Evolutionary conservation across 2,797 vertebrate species (phyloP), one percentile per base, ranked within the genome.

Genomic region (Pangasius djambal): DNA sequence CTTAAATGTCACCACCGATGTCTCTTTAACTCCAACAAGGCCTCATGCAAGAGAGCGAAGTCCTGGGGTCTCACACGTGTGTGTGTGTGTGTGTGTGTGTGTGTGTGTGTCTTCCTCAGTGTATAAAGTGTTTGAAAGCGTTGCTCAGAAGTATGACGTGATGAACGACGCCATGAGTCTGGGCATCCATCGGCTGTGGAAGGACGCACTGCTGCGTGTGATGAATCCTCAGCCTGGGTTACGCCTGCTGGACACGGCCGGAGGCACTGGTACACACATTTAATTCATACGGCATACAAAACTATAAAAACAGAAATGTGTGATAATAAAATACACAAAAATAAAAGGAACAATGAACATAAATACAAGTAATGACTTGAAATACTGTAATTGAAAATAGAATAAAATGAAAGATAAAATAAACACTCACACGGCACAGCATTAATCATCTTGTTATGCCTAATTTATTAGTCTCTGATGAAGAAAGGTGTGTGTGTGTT

Each of bases 121-220:
- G 81, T 97, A 99, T 85, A 96, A 97, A 75, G 97, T 99, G 18
- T 99, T 99, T 96, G 96, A 99, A 94, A 98, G 92, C 2, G 98
- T 99, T 91, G 98, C 98, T 1, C 94, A 97, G 94, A 99, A 98
- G 75, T 99, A 99, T 0, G 98, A 99, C 31, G 28, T 98, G 1
- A 99, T 99, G 98, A 99, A 99, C 10, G 98, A 99, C n/a, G 97
- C 97, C 20, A 99, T 99, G 98, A 98, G 97, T 92, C 90, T 99
- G 40, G 98, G 98, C 44, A 93, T 99, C 83, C 98, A 99, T 91
- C 96, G 98, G 0, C 34, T 99, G 40, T 99, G 99, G 99, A 99
- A 99, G 90, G 98, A 99, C 91, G 74, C 93, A 44, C 95, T 99
- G 2, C 78, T 99, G 48, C 96, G 94, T 77, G 94, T 91, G 81